Conservation (phyloP, 2,888 invertebrate genomes). For the Trichopria drosophilae region DNA sequence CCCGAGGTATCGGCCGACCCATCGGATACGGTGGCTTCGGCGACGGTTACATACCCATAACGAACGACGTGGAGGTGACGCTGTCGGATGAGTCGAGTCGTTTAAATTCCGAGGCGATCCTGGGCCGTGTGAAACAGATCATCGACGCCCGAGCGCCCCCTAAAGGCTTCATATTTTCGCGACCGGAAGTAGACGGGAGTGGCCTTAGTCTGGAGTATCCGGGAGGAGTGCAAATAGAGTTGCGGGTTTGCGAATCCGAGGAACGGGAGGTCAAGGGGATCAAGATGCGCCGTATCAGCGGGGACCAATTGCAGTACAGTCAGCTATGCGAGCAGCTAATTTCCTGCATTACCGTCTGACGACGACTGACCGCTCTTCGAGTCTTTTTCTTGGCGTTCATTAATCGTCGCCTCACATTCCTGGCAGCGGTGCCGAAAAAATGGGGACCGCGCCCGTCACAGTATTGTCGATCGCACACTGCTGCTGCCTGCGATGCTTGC, state of each 20-base stretch:
- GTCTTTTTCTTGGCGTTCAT: too few relatives aligned
- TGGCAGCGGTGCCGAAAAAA: too few relatives aligned
- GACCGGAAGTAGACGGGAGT: slow-evolving; percentile 58
- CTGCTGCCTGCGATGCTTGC: too few relatives aligned
- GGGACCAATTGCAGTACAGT: slow-evolving; percentile 84
- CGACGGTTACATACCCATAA: slow-evolving; percentile 46
- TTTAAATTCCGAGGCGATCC: slow-evolving; percentile 76
- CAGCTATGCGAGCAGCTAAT: slow-evolving; percentile 86
- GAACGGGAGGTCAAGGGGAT: slow-evolving; percentile 76
- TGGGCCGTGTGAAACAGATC: slow-evolving; percentile 77
- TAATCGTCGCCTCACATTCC: too few relatives aligned
- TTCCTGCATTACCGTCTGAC: slow-evolving; percentile 78
- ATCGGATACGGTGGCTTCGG: slow-evolving; percentile 28
- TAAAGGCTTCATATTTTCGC: slow-evolving; percentile 64
- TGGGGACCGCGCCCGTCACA: too few relatives aligned
- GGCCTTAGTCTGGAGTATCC: slow-evolving; percentile 73
- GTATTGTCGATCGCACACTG: too few relatives aligned
- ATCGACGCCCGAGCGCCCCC: slow-evolving; percentile 80
- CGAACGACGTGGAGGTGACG: slow-evolving; percentile 69
- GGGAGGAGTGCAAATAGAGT: slow-evolving; percentile 83
- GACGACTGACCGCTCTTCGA: too few relatives aligned
- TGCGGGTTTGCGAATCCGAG: slow-evolving; percentile 77
- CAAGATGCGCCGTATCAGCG: slow-evolving; percentile 83
- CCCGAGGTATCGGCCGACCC: slow-evolving; percentile 72
- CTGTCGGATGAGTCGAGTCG: slow-evolving; percentile 80